phyloP scores from a whole-genome alignment of 2,797 vertebrate species.

The Myotis myotis region DNA sequence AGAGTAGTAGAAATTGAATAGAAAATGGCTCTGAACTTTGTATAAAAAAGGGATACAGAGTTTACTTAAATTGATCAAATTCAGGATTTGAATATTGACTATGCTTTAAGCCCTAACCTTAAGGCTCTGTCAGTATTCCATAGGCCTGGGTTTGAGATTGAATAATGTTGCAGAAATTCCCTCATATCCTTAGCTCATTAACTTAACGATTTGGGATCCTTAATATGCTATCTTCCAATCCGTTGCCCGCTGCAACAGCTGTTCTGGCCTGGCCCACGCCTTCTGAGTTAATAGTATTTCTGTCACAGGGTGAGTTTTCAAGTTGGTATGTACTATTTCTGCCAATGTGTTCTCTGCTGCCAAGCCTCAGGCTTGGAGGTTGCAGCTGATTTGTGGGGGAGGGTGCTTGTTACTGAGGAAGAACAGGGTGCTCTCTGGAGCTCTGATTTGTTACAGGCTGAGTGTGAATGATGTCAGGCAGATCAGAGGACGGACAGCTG shows the following conservation, averaged over 20 bases:
- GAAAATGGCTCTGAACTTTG: slow-evolving; percentile 37
- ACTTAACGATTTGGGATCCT: slow-evolving; percentile 55
- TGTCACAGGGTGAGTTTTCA: slow-evolving; percentile 74
- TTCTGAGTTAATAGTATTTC: slow-evolving; percentile 72
- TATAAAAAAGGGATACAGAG: neutral
- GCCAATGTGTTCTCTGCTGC: slow-evolving; percentile 72
- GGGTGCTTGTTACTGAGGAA: slow-evolving; percentile 56
- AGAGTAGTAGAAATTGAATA: slow-evolving; percentile 37
- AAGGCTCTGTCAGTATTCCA: neutral
- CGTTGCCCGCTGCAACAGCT: slow-evolving; percentile 39
- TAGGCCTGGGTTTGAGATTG: slow-evolving; percentile 45
- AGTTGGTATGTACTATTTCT: slow-evolving; percentile 79
- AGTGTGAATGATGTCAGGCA: slow-evolving; percentile 76
- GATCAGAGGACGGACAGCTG: slow-evolving; percentile 59
- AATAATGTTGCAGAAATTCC: slow-evolving; percentile 58
- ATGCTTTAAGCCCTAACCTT: slow-evolving; percentile 4
- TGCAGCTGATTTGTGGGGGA: slow-evolving; percentile 62
- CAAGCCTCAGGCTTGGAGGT: slow-evolving; percentile 59
- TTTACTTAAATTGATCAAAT: slow-evolving; percentile 54
- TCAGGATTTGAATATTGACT: slow-evolving; percentile 47
- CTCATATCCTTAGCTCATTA: slow-evolving; percentile 60
- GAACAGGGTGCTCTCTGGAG: slow-evolving; percentile 65
- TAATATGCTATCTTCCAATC: slow-evolving; percentile 19
- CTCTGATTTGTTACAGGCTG: slow-evolving; percentile 64
- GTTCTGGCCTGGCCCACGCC: slow-evolving; percentile 34